A percentile compares a stretch with the other conserved stretches of the same genome.
These are phyloP conservation scores for Platycheirus albimanus DNA, from an alignment of 2,888 invertebrate genomes.

Conservation along the genomic window DNA sequence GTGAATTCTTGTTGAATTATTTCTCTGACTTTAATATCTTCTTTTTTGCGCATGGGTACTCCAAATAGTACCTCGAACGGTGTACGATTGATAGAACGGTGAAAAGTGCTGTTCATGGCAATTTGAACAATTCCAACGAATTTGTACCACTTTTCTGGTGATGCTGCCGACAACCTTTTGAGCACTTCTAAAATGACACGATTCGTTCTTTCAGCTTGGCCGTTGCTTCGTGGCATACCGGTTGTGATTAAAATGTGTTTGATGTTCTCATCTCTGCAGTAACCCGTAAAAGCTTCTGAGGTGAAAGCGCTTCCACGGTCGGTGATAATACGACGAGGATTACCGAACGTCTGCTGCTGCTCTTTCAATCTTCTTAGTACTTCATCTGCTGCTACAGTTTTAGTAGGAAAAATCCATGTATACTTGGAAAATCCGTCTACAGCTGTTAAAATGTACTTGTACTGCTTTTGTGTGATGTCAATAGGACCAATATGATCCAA, in stretches of 20 bases:
- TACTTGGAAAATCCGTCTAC: constrained; percentile 78
- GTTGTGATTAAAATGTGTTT: too few relatives aligned
- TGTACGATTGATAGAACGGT: constrained; percentile 11
- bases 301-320: constrained; percentile 78
- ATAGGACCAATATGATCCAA: constrained; percentile 36
- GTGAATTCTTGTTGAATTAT: background rate
- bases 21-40: constrained; percentile 9
- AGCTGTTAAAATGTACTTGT: constrained; percentile 77
- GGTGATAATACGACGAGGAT: constrained; percentile 72
- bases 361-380: too few relatives aligned
- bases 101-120: background rate
- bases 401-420: constrained; percentile 77
- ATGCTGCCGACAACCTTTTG: background rate
- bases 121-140: constrained; percentile 7
- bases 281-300: too few relatives aligned
- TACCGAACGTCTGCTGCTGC: too few relatives aligned
- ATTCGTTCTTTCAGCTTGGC: too few relatives aligned
- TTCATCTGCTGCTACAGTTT: too few relatives aligned
- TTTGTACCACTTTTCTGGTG: constrained; percentile 25
- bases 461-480: constrained; percentile 2
- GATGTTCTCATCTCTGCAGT: too few relatives aligned
- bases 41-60: constrained; percentile 18
- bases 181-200: constrained; percentile 5
- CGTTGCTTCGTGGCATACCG: too few relatives aligned
- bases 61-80: constrained; percentile 28